Evolutionary conservation across 35 echinoderm and acorn worm genomes (phyloP), one percentile per base, ranked within the genome.

Genomic region (Diadema setosum): DNA sequence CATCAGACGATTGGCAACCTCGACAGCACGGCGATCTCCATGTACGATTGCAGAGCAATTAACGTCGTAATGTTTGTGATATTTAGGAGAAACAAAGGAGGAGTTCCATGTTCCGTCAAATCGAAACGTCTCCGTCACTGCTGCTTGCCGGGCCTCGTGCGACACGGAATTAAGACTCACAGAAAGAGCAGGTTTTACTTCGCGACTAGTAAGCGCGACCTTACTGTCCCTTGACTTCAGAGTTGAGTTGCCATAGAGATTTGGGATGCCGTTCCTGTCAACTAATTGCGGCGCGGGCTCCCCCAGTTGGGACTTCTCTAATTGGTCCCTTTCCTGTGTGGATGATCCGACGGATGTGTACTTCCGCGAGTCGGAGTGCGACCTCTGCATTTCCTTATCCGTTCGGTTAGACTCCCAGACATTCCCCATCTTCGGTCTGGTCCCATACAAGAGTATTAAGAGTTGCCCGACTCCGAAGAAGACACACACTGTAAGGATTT

Each of bases 41-140:
- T 8, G 6, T 42, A 90, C 32, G 64, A 90, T 67, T 5, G 76
- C 52, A 3, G 87, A 65, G 43, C 87, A 90, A 46, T 90, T 90
- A 2, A 58, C 81, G 9, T 90, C 36, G 55, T 80, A 90, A 43
- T 90, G 27, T 83, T 32, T 65, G 33, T 90, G 87, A 43, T 67
- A 90, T 32, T 17, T 15, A 4, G 73, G 39, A 42, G 73, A 26
- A 17, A 78, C 73, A 23, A 78, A 78, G 2, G 73, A 78, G 3
- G 73, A 78, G 40, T 78, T 78, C 73, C 73, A 78, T 42, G 73
- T 43, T 4, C 73, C 73, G 37, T 78, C 73, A 32, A 78, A 78
- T 20, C n/a, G 63, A 5, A 30, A 26, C 37, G 30, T 67, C 63
- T 26, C 27, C 29, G 20, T 5, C 27, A 16, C 17, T 34, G 30